A percentile compares a stretch with the other conserved stretches of the same genome.
These are phyloP conservation scores for Sebastes goodei DNA, from an alignment of 2,797 vertebrate species.

Conservation along the genomic window DNA sequence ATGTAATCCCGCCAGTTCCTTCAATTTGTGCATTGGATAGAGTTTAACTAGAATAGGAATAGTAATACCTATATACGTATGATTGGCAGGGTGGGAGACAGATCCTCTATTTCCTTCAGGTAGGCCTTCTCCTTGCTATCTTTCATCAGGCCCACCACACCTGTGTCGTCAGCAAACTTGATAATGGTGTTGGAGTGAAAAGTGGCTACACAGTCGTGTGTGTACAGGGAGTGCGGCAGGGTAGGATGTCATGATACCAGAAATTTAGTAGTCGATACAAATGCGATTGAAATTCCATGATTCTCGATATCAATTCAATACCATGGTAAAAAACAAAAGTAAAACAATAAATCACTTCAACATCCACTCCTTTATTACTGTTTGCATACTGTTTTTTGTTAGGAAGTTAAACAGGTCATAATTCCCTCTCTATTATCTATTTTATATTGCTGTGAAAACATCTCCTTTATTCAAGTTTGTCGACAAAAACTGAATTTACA, in stretches of 20 bases:
- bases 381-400: too few relatives aligned
- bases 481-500: not conserved
- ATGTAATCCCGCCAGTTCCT: not conserved
- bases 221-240: not conserved
- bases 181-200: not conserved
- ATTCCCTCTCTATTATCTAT: too few relatives aligned
- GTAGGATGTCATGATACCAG: not conserved
- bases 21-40: not conserved
- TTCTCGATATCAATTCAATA: not conserved
- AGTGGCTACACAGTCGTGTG: not conserved
- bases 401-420: too few relatives aligned
- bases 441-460: not conserved
- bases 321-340: not conserved
- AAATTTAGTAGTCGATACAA: not conserved
- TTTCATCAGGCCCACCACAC: not conserved
- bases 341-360: not conserved
- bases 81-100: not conserved
- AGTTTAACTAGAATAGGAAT: too few relatives aligned
- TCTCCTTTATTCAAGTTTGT: not conserved
- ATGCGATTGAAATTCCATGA: not conserved
- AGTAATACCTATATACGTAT: too few relatives aligned
- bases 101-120: not conserved
- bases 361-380: too few relatives aligned
- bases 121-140: not conserved
- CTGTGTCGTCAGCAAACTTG: not conserved